Conservation (phyloP, 2,797 vertebrate genomes). For the Hemibagrus guttatus region DNA sequence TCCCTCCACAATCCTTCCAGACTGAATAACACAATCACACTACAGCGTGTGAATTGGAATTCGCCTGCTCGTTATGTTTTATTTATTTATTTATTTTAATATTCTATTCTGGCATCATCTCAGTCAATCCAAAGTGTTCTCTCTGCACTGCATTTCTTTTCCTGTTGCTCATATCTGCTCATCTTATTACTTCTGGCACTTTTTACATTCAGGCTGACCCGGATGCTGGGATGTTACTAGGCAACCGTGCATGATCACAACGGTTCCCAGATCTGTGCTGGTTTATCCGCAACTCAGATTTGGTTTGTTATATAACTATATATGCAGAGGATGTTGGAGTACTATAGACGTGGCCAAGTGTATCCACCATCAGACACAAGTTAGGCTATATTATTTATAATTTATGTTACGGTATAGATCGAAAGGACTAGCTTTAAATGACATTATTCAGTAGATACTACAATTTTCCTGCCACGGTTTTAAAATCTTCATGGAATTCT, state of each 20-base stretch:
- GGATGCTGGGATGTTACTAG: constrained; percentile 31
- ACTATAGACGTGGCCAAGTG: neutral
- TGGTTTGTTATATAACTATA: constrained; percentile 10
- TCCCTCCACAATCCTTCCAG: neutral
- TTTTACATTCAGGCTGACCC: constrained; percentile 17
- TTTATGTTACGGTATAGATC: neutral
- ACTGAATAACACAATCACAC: neutral
- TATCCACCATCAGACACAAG: neutral
- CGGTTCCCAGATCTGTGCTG: neutral
- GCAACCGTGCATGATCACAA: constrained; percentile 29
- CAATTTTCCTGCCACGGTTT: neutral
- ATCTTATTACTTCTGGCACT: constrained; percentile 32
- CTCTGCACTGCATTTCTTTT: neutral
- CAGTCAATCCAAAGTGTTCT: constrained; percentile 7
- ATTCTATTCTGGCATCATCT: constrained; percentile 19
- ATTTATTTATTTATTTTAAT: neutral
- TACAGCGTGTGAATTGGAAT: neutral
- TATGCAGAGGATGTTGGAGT: neutral
- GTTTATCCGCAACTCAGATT: neutral
- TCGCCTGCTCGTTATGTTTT: neutral
- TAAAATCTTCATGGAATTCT: neutral
- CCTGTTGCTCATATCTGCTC: constrained; percentile 12
- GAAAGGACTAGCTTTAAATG: neutral
- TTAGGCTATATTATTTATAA: neutral
- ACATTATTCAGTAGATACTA: no score